Conservation (phyloP, 2,888 invertebrate species). For the Eledone cirrhosa region DNA sequence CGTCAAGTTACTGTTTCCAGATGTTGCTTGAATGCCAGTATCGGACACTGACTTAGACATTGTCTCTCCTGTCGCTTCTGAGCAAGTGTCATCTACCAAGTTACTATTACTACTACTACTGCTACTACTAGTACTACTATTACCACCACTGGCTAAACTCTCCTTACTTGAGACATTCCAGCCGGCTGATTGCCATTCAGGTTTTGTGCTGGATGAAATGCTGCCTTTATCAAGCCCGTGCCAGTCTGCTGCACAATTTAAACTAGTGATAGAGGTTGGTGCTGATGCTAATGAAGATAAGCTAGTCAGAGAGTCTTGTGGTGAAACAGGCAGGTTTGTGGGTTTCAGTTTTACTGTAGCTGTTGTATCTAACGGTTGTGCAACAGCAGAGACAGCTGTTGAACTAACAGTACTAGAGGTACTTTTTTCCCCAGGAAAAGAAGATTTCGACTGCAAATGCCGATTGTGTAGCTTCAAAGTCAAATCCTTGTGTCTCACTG, state of each 20-base stretch:
- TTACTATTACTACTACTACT: background rate
- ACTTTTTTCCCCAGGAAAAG: no score
- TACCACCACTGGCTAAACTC: slow-evolving; percentile 4
- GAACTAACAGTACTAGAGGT: no score
- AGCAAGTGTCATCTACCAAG: background rate
- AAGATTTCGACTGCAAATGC: background rate
- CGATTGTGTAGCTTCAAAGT: slow-evolving; percentile 32
- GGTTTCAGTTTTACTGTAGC: slow-evolving; percentile 40
- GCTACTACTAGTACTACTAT: slow-evolving; percentile 5
- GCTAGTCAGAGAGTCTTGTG: slow-evolving; percentile 54
- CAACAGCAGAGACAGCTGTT: no score
- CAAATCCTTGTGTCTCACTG: slow-evolving; percentile 30
- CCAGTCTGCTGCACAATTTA: slow-evolving; percentile 66
- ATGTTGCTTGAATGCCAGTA: background rate
- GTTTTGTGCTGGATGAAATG: slow-evolving; percentile 32
- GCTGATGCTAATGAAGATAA: slow-evolving; percentile 61
- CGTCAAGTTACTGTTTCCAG: background rate
- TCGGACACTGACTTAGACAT: background rate
- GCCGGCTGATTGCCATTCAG: slow-evolving; percentile 42
- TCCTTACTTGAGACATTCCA: slow-evolving; percentile 44
- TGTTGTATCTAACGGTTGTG: slow-evolving; percentile 31
- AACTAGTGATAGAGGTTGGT: slow-evolving; percentile 57
- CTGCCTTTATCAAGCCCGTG: slow-evolving; percentile 49
- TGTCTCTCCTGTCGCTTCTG: background rate
- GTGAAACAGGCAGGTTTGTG: slow-evolving; percentile 58